A percentile compares a stretch with the other conserved stretches of the same genome.
Evolutionary conservation across 2,113 vertebrate species (phyloP).

Genomic region (Petrocephalus zakoni): DNA sequence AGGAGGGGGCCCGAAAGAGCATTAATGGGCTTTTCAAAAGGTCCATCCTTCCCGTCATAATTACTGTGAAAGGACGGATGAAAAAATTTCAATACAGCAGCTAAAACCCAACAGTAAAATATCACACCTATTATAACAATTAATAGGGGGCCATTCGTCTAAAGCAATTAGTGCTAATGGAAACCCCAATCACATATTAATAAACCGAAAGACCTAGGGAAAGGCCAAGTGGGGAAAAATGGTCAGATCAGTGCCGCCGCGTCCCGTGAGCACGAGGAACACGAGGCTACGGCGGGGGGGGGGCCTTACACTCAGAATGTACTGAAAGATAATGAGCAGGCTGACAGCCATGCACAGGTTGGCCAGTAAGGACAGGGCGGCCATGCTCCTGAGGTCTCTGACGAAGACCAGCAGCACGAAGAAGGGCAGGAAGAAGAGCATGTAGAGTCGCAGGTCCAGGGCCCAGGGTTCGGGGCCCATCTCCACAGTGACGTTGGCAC

Average conservation of each 20-base stretch:
- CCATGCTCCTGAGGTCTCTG: conserved; percentile 73
- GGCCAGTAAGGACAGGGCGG: conserved; percentile 69
- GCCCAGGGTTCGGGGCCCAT: conserved; percentile 43
- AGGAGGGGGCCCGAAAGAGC: not conserved
- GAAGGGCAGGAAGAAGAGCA: conserved; percentile 74
- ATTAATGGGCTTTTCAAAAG: not conserved
- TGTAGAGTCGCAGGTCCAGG: conserved; percentile 73
- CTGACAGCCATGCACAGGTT: conserved; percentile 79
- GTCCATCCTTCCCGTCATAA: not conserved
- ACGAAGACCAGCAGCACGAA: conserved; percentile 74
- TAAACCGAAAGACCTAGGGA: not conserved
- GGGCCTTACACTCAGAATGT: conserved; percentile 63
- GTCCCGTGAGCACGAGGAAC: not conserved
- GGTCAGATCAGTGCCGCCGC: not conserved
- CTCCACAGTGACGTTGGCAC: conserved; percentile 43
- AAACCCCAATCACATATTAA: conserved; percentile 16
- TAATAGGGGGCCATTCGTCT: not conserved
- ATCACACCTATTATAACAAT: conserved; percentile 8
- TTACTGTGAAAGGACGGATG: not conserved
- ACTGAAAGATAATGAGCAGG: conserved; percentile 77
- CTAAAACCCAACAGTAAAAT: not conserved
- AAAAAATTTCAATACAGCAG: not conserved
- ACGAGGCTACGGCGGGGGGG: not conserved
- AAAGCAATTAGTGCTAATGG: conserved; percentile 16
- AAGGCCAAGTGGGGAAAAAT: not conserved